Base-by-base conservation (phyloP, 2,888 invertebrate genomes). In the Sinohyriopsis cumingii region DNA sequence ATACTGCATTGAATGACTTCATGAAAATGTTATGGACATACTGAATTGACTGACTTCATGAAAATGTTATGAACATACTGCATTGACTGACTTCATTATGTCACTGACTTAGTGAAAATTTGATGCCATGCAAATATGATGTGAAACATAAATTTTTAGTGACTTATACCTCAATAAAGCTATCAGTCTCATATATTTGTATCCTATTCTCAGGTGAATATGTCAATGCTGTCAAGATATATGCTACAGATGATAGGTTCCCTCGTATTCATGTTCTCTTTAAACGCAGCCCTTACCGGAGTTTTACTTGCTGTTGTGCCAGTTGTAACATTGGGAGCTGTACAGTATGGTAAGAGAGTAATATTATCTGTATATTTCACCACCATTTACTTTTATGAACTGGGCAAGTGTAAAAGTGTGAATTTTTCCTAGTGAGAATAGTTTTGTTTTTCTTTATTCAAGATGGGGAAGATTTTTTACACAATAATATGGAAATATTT, bases 211-310 rank as follows among this genome's bases (percentile, higher is more conserved):
- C 82, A 88, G 88, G 86, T 87, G 28, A 89, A 89, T 71, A 70
- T 89, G 59, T 89, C 89, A 9, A 89, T 89, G 88, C 76, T 89
- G 76, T 66, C 76, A 5, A 72, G 88, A 55, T 84, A 87, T 73
- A 19, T 83, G 5, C 78, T 89, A 19, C 87, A 87, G 76, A 86
- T 89, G 76, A 70, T 88, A 64, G 89, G 88, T 19, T 89, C 89
- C 7, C 68, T 89, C 18, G 81, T 76, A 2, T 77, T 89, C 24
- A 89, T 89, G 89, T 88, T 89, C 71, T 79, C 82, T 66, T 77
- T 89, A 61, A 88, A 88, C 70, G 73, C 89, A n/a, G 69, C 86
- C 9, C 77, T 89, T 53, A 89, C 88, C 28, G 88, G 87, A 63
- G 83, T 88, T 19, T 79, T 88, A 12, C 69, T 88, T 45, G 86